Base-by-base conservation (phyloP, 2,797 vertebrate genomes). In the Lepus oiostolus region DNA sequence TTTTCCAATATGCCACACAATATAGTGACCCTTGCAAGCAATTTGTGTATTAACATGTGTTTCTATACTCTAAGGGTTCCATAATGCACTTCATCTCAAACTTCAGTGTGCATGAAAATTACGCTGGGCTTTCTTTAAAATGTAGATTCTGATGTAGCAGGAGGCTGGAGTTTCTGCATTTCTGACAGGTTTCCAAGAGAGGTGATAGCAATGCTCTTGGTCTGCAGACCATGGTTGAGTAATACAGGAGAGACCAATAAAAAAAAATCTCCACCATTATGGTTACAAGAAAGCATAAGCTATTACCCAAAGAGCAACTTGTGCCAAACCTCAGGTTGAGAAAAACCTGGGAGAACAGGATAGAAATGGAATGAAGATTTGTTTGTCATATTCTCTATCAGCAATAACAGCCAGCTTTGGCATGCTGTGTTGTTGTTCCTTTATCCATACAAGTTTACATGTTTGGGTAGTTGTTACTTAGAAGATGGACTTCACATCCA, bases 351-450 rank as follows among this genome's bases (percentile, higher is more conserved):
- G 58, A 93, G 88, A 75, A 62, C 35, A 60, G 80, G 32, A 47
- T 21, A 83, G 94, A 88, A 93, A 88, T 24, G 74, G 90, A 67
- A 58, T 68, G 72, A 74, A 70, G 67, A 85, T 92, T 83, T 90
- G n/a, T 87, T 81, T 93, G 83, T 72, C 88, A 19, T 47, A 83
- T 42, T 28, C 26, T 87, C 60, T 54, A 54, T 91, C 75, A 42
- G 60, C 62, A 62, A 50, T 79, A 50, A 92, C 65, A 86, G 94
- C 85, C 17, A 19, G 13, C 72, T 67, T 82, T 71, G 87, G 68
- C 80, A 35, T 28, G 35, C 76, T 87, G 50, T 63, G 67, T 67
- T 96, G 82, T 74, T 88, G 67, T 93, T 96, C 70, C 75, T 93
- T 86, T 94, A n/a, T 96, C 77, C 85, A 2, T 38, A 88, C 22